Evolutionary conservation across 1,140 invertebrate species (phyloP).

Genomic region (Neodiprion lecontei): DNA sequence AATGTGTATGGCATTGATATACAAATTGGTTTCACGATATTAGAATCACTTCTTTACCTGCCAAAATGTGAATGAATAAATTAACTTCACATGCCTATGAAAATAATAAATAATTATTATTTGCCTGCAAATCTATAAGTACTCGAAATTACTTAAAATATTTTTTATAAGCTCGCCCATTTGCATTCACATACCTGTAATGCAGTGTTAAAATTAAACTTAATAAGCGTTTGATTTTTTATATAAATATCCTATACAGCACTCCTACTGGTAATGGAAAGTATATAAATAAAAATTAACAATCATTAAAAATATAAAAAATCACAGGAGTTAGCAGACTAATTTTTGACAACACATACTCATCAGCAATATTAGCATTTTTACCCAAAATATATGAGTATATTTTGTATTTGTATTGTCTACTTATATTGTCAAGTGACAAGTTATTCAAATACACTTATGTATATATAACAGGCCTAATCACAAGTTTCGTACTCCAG

Average conservation of each 20-base stretch:
- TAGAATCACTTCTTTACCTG: too few relatives aligned
- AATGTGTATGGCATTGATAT: too few relatives aligned
- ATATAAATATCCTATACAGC: not conserved
- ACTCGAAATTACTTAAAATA: too few relatives aligned
- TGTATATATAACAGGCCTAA: not conserved
- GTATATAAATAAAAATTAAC: not conserved
- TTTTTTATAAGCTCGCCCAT: too few relatives aligned
- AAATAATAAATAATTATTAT: too few relatives aligned
- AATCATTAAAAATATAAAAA: not conserved
- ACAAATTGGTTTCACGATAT: too few relatives aligned
- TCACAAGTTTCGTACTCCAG: not conserved
- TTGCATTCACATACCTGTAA: too few relatives aligned
- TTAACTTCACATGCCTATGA: too few relatives aligned
- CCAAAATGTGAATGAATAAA: too few relatives aligned
- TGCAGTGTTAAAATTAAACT: not conserved
- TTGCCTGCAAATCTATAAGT: too few relatives aligned
- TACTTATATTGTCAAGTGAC: not conserved
- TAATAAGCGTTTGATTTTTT: not conserved
- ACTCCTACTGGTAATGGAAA: not conserved
- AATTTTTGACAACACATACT: not conserved
- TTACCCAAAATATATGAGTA: conserved; percentile 3
- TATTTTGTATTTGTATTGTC: not conserved
- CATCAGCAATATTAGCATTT: not conserved
- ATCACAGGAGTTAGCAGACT: not conserved
- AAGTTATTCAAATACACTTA: not conserved